Percentiles rank a stretch among this genome's conserved stretches.
phyloP scores from a whole-genome alignment of 2,888 invertebrate genomes.

The Koerneria pararmatus region DNA sequence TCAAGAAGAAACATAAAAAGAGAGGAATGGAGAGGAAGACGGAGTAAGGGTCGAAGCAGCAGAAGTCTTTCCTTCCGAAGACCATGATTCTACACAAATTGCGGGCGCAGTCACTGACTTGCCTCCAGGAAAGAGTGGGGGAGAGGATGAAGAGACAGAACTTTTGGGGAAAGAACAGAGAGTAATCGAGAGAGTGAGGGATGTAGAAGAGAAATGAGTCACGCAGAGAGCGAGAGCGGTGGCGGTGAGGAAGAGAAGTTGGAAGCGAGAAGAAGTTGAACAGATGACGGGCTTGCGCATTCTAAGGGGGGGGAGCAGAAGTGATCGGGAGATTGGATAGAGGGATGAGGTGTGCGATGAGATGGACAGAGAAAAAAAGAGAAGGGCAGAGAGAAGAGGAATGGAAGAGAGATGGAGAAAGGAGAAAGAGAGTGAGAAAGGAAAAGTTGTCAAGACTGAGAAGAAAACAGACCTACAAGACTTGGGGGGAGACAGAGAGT shows the following conservation, averaged over 20 bases:
- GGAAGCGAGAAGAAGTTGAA: neutral
- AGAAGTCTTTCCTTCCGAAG: too few relatives aligned
- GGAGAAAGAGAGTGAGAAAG: neutral
- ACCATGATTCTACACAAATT: too few relatives aligned
- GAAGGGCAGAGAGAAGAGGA: neutral
- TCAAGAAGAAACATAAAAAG: neutral
- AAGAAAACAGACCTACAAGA: neutral
- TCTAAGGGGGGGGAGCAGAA: neutral
- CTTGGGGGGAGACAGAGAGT: neutral
- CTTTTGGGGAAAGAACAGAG: neutral
- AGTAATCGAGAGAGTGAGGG: neutral
- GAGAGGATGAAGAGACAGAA: constrained; percentile 4
- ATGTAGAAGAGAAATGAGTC: neutral
- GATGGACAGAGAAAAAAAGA: neutral
- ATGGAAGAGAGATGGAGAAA: neutral
- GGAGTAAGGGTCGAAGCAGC: constrained; percentile 9
- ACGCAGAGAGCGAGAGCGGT: too few relatives aligned
- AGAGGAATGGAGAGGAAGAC: constrained; percentile 13
- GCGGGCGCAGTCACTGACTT: too few relatives aligned
- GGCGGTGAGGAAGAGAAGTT: neutral
- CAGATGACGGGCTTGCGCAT: neutral
- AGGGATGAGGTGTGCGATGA: neutral
- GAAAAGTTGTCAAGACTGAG: neutral
- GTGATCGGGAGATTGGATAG: neutral
- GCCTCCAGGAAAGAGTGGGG: constrained; percentile 17